phyloP scores from a whole-genome alignment of 2,888 invertebrate genomes.

The Chymomyza procnemis region DNA sequence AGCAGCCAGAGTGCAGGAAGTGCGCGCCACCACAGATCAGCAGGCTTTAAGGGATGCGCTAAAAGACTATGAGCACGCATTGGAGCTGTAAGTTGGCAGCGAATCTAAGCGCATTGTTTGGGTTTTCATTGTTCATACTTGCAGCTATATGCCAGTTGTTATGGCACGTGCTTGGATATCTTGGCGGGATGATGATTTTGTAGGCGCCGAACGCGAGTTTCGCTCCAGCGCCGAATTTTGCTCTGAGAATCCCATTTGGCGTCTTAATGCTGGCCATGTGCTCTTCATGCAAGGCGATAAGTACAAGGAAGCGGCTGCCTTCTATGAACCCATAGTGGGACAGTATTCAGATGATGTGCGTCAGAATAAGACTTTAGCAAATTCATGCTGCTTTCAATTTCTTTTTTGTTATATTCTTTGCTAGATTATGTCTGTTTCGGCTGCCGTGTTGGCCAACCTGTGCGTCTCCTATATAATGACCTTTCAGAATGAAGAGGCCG shows the following conservation, averaged over 20 bases:
- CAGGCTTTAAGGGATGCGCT: slow-evolving; percentile 93
- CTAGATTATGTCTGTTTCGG: slow-evolving; percentile 93
- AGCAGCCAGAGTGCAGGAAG: slow-evolving; percentile 96
- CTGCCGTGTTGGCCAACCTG: slow-evolving; percentile 98
- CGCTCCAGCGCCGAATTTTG: slow-evolving; percentile 98
- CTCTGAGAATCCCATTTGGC: slow-evolving; percentile 97
- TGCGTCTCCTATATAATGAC: slow-evolving; percentile 99
- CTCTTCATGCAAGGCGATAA: slow-evolving; percentile 99
- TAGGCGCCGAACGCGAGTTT: slow-evolving; percentile 97
- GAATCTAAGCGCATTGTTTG: neutral
- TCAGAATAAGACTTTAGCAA: too few species aligned
- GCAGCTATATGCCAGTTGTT: slow-evolving; percentile 95
- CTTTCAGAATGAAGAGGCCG: slow-evolving; percentile 98
- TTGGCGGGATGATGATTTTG: slow-evolving; percentile 97
- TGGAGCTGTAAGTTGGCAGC: slow-evolving; percentile 82
- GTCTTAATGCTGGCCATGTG: slow-evolving; percentile 98
- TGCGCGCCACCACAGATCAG: slow-evolving; percentile 92
- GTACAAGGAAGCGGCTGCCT: slow-evolving; percentile 97
- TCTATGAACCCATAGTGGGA: slow-evolving; percentile 98
- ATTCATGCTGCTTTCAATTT: too few species aligned
- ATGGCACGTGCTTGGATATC: slow-evolving; percentile 99
- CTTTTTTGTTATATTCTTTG: neutral
- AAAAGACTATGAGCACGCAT: slow-evolving; percentile 90
- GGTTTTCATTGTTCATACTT: neutral
- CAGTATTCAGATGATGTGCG: slow-evolving; percentile 92